Conservation (phyloP, 2,797 vertebrate genomes). For the Eurystomus glaucurus region DNA sequence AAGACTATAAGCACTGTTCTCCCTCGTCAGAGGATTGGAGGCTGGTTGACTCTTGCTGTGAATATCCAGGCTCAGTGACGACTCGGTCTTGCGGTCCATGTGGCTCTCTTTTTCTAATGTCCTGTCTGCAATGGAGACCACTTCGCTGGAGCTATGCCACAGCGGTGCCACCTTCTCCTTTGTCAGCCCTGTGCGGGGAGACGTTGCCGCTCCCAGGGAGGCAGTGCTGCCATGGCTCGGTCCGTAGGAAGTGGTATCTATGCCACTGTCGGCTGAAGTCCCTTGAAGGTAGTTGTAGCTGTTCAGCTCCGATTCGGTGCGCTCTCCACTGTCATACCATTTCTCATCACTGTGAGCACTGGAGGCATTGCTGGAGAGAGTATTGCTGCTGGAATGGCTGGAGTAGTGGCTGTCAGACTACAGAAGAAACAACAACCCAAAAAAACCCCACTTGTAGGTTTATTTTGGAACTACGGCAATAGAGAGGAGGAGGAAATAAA, state of each 20-base stretch:
- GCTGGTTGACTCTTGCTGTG: slow-evolving; percentile 85
- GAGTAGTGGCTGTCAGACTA: slow-evolving; percentile 93
- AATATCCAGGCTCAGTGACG: slow-evolving; percentile 84
- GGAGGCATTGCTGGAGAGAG: slow-evolving; percentile 95
- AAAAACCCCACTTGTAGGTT: background rate
- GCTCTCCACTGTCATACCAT: slow-evolving; percentile 93
- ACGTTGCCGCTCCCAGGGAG: slow-evolving; percentile 85
- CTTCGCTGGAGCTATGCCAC: slow-evolving; percentile 90
- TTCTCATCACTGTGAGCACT: slow-evolving; percentile 96
- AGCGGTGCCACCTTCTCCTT: slow-evolving; percentile 91
- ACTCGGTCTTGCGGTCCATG: slow-evolving; percentile 85
- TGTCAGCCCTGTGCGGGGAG: slow-evolving; percentile 81
- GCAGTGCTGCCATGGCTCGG: slow-evolving; percentile 90
- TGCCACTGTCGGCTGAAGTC: slow-evolving; percentile 91
- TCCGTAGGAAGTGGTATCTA: slow-evolving; percentile 92
- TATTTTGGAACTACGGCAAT: background rate
- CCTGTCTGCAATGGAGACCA: slow-evolving; percentile 84
- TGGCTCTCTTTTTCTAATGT: slow-evolving; percentile 84
- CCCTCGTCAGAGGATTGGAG: slow-evolving; percentile 86
- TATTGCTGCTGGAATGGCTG: slow-evolving; percentile 97
- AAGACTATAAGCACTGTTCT: slow-evolving; percentile 87
- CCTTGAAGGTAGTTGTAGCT: slow-evolving; percentile 94
- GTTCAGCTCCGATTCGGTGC: slow-evolving; percentile 90
- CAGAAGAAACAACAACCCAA: slow-evolving; percentile 19
- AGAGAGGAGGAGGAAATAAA: background rate